phyloP scores from a whole-genome alignment of 2,888 invertebrate genomes.

The Campoplex capitator region DNA sequence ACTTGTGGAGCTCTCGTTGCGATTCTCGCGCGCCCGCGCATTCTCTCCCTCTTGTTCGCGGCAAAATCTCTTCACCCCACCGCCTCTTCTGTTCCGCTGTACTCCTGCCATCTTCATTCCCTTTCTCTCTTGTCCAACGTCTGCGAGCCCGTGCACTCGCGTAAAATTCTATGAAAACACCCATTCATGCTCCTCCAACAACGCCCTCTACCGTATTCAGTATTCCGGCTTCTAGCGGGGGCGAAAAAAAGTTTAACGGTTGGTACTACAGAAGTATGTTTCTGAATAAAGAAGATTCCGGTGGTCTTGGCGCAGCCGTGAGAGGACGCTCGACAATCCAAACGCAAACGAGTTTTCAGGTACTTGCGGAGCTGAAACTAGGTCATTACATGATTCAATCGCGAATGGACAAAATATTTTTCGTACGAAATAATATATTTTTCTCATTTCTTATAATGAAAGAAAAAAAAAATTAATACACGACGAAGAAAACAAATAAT shows the following conservation, averaged over 20 bases:
- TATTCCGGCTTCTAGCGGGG: not conserved
- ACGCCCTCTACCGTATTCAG: constrained; percentile 3
- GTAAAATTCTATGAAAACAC: not conserved
- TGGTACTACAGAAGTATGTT: not conserved
- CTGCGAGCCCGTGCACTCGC: not conserved
- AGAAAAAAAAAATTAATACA: too few species aligned
- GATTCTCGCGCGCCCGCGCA: constrained; percentile 53
- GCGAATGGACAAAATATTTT: too few species aligned
- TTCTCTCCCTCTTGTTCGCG: constrained; percentile 45
- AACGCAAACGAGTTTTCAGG: not conserved
- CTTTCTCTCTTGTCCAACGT: not conserved
- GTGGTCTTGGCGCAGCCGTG: not conserved
- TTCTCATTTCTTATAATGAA: too few species aligned
- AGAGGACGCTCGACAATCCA: not conserved
- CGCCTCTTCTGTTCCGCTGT: too few species aligned
- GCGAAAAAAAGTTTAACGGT: not conserved
- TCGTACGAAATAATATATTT: too few species aligned
- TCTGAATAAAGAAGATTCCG: not conserved
- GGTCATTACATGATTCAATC: too few species aligned
- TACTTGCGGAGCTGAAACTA: too few species aligned
- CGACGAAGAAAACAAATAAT: too few species aligned
- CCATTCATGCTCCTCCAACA: not conserved
- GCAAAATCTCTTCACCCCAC: constrained; percentile 40
- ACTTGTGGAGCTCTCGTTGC: constrained; percentile 12
- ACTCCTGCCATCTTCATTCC: not conserved